A percentile compares a stretch with the other conserved stretches of the same genome.
phyloP scores from a whole-genome alignment of 2,888 invertebrate genomes.

The Galerucella pusilla region DNA sequence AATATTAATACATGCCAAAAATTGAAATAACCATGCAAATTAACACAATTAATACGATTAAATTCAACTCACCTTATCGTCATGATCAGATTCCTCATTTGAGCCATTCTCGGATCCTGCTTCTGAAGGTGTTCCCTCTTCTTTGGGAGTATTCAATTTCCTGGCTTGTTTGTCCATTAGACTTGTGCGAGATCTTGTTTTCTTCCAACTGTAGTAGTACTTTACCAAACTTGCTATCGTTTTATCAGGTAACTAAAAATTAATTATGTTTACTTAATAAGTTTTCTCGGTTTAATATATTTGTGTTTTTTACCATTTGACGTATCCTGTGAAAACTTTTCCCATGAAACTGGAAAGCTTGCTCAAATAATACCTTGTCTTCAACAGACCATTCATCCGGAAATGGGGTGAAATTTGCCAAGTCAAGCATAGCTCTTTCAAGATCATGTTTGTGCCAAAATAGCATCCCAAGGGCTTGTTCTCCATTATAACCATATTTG shows the following conservation, averaged over 20 bases:
- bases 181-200: conserved; percentile 90
- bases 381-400: conserved; percentile 99
- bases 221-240: conserved; percentile 95
- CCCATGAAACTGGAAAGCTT: conserved; percentile 98
- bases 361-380: conserved; percentile 97
- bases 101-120: conserved; percentile 86
- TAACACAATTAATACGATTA: conserved; percentile 8
- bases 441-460: conserved; percentile 99
- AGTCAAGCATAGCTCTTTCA: conserved; percentile 89
- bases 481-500: conserved; percentile 97
- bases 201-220: conserved; percentile 99
- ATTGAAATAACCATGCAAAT: background rate
- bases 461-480: conserved; percentile 96
- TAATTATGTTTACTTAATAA: background rate
- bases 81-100: conserved; percentile 88
- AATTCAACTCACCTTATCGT: conserved; percentile 81
- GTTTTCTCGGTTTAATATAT: background rate
- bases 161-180: conserved; percentile 90
- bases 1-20: too few species aligned
- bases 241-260: conserved; percentile 90
- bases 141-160: conserved; percentile 75
- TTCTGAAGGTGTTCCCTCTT: conserved; percentile 77
- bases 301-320: conserved; percentile 83
- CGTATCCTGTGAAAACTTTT: conserved; percentile 97
- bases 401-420: conserved; percentile 97